Evolutionary conservation across 2,888 invertebrate species (phyloP).

Genomic region (Dolomedes plantarius): DNA sequence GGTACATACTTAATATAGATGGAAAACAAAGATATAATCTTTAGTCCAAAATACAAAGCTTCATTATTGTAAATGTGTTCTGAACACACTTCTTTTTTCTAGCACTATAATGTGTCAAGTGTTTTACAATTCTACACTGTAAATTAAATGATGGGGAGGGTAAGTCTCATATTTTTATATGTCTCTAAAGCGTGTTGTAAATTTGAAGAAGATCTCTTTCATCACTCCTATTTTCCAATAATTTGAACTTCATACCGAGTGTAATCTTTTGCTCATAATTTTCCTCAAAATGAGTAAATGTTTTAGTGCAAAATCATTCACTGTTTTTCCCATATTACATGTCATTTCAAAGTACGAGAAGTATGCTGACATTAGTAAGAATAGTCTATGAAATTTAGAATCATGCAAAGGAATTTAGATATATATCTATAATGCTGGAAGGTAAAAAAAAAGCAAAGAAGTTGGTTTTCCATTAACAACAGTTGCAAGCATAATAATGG

Average conservation of each 20-base stretch:
- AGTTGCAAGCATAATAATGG: neutral
- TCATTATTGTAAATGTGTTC: slow-evolving; percentile 38
- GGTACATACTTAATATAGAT: neutral
- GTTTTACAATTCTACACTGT: slow-evolving; percentile 48
- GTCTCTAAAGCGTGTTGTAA: slow-evolving; percentile 57
- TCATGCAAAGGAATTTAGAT: neutral
- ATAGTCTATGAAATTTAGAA: neutral
- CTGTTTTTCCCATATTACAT: neutral
- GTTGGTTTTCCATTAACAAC: slow-evolving; percentile 3
- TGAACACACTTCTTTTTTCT: slow-evolving; percentile 61
- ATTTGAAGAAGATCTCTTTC: slow-evolving; percentile 39
- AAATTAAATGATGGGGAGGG: slow-evolving; percentile 41
- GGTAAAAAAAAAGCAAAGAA: neutral
- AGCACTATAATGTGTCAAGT: slow-evolving; percentile 47
- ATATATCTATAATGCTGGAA: neutral
- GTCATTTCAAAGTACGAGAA: neutral
- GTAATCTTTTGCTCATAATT: slow-evolving; percentile 58
- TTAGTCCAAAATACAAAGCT: slow-evolving; percentile 4
- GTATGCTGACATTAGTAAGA: neutral
- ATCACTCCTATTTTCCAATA: slow-evolving; percentile 39
- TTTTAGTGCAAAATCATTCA: neutral
- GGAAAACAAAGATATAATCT: slow-evolving; percentile 4
- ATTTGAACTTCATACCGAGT: slow-evolving; percentile 45
- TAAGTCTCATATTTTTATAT: slow-evolving; percentile 66
- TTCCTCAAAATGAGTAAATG: slow-evolving; percentile 18